Evolutionary conservation across 2,113 vertebrate species (phyloP), one percentile per base, ranked within the genome.

Genomic region (Aythya baeri): DNA sequence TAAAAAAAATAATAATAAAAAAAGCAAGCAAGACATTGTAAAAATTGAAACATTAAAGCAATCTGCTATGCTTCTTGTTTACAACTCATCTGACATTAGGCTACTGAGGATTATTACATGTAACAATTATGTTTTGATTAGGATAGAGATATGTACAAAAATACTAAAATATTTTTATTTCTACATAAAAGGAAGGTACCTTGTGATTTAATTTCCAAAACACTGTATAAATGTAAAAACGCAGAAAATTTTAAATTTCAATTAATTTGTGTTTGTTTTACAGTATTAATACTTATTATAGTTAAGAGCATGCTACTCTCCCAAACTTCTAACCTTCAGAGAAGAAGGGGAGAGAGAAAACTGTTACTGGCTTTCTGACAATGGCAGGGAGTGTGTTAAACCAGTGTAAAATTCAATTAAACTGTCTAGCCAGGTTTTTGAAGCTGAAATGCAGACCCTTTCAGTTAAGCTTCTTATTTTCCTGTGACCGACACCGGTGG

Each of bases 331-430:
- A 97, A 96, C 96, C 94, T 97, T 95, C 89, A 70, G 92, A 97
- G 95, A 95, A 96, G 88, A 97, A 97, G 96, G 88, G 95, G 91
- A 96, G 97, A 96, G 94, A 90, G 94, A 96, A 98, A 97, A 97
- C 97, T 98, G 97, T 98, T 97, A 96, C 98, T 98, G 98, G 98
- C 98, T 98, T 98, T 97, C 97, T 98, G 97, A 98, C 97, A 98
- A 97, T 97, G 97, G 97, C 97, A 97, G 98, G 95, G 97, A 98
- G 98, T 98, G 98, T 98, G 98, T 98, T 98, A 98, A 98, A 98
- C 97, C 98, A 98, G 98, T 98, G 98, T 98, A 98, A 98, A 98
- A 98, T 98, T 98, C 98, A 98, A 98, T 98, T 98, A 98, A 98
- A 98, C 98, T 97, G 98, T 98, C 98, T 98, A 98, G 98, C 98